Evolutionary conservation across 2,113 vertebrate genomes (phyloP).

Genomic region (Phocoena phocoena): DNA sequence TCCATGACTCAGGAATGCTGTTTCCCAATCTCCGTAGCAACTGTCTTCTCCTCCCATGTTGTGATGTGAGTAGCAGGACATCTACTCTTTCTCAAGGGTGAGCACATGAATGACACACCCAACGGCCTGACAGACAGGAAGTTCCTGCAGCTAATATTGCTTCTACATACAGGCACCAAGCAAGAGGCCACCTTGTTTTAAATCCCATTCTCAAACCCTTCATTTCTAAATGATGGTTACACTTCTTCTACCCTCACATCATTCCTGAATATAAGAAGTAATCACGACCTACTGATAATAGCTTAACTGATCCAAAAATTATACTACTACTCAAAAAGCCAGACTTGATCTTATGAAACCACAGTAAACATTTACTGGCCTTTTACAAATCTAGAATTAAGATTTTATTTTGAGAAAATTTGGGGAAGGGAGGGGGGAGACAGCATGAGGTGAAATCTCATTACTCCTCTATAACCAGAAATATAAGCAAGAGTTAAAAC

Average conservation of each 20-base stretch:
- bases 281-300: slow-evolving; percentile 3
- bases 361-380: slow-evolving; percentile 17
- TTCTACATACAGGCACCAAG: slow-evolving; percentile 21
- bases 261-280: slow-evolving; percentile 42
- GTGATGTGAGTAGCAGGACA: slow-evolving; percentile 55
- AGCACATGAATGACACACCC: slow-evolving; percentile 71
- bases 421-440: not conserved
- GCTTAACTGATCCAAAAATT: slow-evolving; percentile 42
- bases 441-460: not conserved
- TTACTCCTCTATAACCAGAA: slow-evolving; percentile 13
- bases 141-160: slow-evolving; percentile 50
- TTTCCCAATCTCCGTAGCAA: slow-evolving; percentile 80
- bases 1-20: slow-evolving; percentile 78
- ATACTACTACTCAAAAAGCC: slow-evolving; percentile 27
- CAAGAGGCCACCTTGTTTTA: not conserved
- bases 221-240: not conserved
- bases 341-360: slow-evolving; percentile 25
- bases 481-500: slow-evolving; percentile 23
- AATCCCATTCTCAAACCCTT: not conserved
- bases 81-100: slow-evolving; percentile 63
- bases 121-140: slow-evolving; percentile 73
- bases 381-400: slow-evolving; percentile 7
- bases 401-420: slow-evolving; percentile 37
- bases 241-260: not conserved
- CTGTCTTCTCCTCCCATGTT: slow-evolving; percentile 62